Conservation (phyloP, 2,797 vertebrate genomes). For the Enteromius trimaculatus region DNA sequence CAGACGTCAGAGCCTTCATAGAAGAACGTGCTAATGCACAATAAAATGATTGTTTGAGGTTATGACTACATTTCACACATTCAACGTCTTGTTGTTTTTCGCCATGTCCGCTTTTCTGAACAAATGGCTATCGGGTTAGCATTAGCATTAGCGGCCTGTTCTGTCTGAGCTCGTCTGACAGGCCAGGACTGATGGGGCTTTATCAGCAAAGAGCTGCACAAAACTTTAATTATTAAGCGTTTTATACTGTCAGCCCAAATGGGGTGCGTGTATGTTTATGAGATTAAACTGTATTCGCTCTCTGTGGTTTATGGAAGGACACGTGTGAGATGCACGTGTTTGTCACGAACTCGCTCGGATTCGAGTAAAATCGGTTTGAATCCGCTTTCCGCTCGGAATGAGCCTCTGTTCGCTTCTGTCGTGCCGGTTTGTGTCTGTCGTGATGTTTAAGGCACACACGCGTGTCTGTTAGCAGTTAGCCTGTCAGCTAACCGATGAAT, state of each 20-base stretch:
- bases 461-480: constrained; percentile 18
- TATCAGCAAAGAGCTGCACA: neutral
- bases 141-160: constrained; percentile 37
- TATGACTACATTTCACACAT: neutral
- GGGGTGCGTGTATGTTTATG: neutral
- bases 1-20: neutral
- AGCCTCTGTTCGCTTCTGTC: fast-evolving
- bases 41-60: fast-evolving
- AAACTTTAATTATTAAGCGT: no score
- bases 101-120: neutral
- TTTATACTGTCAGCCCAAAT: fast-evolving
- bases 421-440: neutral
- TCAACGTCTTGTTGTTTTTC: neutral
- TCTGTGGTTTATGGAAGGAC: constrained; percentile 18
- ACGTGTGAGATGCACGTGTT: constrained; percentile 55
- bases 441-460: neutral
- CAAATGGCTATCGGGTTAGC: constrained; percentile 35
- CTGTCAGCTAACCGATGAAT: no score
- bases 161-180: neutral
- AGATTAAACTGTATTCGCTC: no score
- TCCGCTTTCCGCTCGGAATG: neutral
- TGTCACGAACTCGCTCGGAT: neutral
- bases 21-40: no score
- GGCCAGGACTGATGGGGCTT: neutral
- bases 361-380: neutral